Percentiles rank a stretch among this genome's conserved stretches.
Conservation (phyloP, 2,888 invertebrate genomes). For the Melolontha melolontha region DNA sequence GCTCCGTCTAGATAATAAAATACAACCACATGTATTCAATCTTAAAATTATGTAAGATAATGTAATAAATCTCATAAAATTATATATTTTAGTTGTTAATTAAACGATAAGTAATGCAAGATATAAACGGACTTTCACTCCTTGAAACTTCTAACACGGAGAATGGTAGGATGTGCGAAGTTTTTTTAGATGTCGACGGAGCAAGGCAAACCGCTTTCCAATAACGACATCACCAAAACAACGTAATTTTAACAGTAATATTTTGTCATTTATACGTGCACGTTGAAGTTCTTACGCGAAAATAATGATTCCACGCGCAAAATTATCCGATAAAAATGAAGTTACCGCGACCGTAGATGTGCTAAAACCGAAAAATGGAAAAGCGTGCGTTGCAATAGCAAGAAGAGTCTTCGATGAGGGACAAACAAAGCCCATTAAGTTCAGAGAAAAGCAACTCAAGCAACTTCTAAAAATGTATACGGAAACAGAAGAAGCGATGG, state of each 20-base stretch:
- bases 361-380: slow-evolving; percentile 12
- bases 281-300: not conserved
- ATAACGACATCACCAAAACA: slow-evolving; percentile 8
- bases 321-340: slow-evolving; percentile 22
- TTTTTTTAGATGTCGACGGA: slow-evolving; percentile 12
- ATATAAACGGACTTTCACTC: slow-evolving; percentile 24
- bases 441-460: slow-evolving; percentile 83
- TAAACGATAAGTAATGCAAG: not conserved
- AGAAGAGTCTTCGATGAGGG: slow-evolving; percentile 83
- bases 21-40: too few relatives aligned
- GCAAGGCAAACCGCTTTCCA: slow-evolving; percentile 35
- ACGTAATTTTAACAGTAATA: slow-evolving; percentile 25
- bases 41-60: too few relatives aligned
- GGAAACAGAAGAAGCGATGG: slow-evolving; percentile 80
- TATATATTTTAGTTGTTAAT: too few relatives aligned
- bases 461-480: slow-evolving; percentile 80
- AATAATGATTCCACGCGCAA: slow-evolving; percentile 23
- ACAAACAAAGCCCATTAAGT: slow-evolving; percentile 82
- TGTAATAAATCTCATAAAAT: too few relatives aligned
- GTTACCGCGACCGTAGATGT: slow-evolving; percentile 20
- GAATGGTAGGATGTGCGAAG: slow-evolving; percentile 1
- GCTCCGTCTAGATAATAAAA: too few relatives aligned
- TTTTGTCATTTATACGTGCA: slow-evolving; percentile 1
- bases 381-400: slow-evolving; percentile 64
- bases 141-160: slow-evolving; percentile 19